Base-by-base conservation (phyloP, 2,113 vertebrate species). In the Axis porcinus region DNA sequence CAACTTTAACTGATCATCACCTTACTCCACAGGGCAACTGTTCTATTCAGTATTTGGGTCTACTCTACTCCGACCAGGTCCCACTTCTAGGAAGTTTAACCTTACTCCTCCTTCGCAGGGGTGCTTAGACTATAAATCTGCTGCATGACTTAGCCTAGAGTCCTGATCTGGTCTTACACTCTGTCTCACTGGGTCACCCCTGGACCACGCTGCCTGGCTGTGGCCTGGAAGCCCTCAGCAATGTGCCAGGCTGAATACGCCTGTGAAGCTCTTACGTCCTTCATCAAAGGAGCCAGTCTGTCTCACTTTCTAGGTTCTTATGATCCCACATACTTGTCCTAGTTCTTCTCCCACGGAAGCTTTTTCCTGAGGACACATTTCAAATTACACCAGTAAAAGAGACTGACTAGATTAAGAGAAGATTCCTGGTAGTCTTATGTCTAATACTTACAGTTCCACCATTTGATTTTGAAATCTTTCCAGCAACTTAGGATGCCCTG, bases 201-300 rank as follows among this genome's bases (percentile, higher is more conserved):
- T 70, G 50, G 6, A 54, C 45, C 57, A 89, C 0, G 6, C 1
- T 2, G 10, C 0, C 16, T 27, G 15, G 13, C 7, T 74, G 17
- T 86, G 33, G 30, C 30, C 82, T 40, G 64, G 11, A 82, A 8
- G 23, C 30, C 67, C 45, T 84, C 6, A 74, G 19, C 28, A 81
- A 23, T 58, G 11, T 76, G 67, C 25, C 21, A 27, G 30, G 30
- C 7, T 76, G 45, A 62, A 82, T 11, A 9, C 2, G 23, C 2
- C 13, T 79, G 17, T 19, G 33, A 85, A 45, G 13, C 15, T 76
- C 28, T 52, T 30, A 12, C 3, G 30, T 23, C 33, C n/a, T 74
- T 43, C 47, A 60, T 28, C 33, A 62, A 43, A 23, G 17, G 60
- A 33, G 30, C 40, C 2, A 60, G 17, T 40, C 5, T 55, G 3